Base-by-base conservation (phyloP, 2,888 invertebrate species). In the Arge pagana region DNA sequence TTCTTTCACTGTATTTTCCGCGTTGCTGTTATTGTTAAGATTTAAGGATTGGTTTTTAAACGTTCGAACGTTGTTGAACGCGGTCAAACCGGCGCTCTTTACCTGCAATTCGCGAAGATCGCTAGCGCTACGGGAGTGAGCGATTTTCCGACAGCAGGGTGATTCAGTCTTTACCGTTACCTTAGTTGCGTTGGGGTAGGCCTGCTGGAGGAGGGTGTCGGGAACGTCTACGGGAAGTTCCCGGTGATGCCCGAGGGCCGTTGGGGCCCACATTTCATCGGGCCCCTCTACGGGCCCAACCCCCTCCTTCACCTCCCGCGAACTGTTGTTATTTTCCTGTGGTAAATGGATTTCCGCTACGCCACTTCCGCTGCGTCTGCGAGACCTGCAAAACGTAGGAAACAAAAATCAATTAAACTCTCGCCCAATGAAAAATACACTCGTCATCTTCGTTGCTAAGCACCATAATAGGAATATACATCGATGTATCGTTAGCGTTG, bases 151-250 rank as follows among this genome's bases (percentile, higher is more conserved):
- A 45, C 33, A 33, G 16, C 31, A 24, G 31, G 54, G 37, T 42
- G 54, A 53, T 13, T 52, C 52, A 45, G 54, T 48, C 77, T 50
- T 80, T 80, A 71, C 82, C 82, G 68, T 83, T 80, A 71, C 83
- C 82, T 69, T 83, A 79, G 66, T 80, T 79, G 70, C 33, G 62
- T 74, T 73, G 55, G 66, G 77, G 65, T 72, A 78, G 67, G 70
- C 76, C 77, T 71, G 74, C 65, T 70, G 72, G 50, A 73, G 71
- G 50, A 77, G 74, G 64, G 73, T 89, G 77, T 95, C 95, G 72
- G 97, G 97, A 70, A 96, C 96, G 81, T 97, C 97, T 78, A 97
- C 96, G 76, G 97, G 95, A 93, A 96, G 94, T 86, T 97, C 97
- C 76, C 96, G 88, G 83, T 96, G 96, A 72, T 93, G 92, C 78